phyloP scores from a whole-genome alignment of 2,797 vertebrate genomes.

The Aplochiton taeniatus region DNA sequence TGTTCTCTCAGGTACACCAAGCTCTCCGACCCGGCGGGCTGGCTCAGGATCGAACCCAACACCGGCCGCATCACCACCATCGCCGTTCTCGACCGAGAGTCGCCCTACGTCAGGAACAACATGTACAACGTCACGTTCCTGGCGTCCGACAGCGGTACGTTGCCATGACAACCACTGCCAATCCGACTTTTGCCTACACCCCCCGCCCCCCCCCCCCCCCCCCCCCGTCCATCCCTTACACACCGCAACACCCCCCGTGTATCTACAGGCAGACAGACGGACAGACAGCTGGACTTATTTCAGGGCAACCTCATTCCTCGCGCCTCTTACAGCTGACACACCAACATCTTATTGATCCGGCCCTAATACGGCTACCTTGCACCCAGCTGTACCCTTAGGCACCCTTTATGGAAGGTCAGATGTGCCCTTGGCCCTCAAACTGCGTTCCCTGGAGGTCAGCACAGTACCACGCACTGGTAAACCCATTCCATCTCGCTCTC shows the following conservation, averaged over 20 bases:
- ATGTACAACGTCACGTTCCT: conserved; percentile 96
- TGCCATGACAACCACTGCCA: conserved; percentile 24
- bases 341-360: too few relatives aligned
- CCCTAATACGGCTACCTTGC: too few relatives aligned
- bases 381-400: too few relatives aligned
- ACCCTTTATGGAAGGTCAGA: too few relatives aligned
- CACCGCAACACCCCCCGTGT: neutral
- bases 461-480: too few relatives aligned
- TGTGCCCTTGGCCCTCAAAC: too few relatives aligned
- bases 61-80: conserved; percentile 89
- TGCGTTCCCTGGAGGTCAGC: too few relatives aligned
- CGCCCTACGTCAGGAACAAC: conserved; percentile 91
- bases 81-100: conserved; percentile 92
- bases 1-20: conserved; percentile 84
- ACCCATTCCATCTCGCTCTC: too few relatives aligned
- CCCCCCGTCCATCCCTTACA: neutral
- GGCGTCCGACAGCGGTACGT: conserved; percentile 90
- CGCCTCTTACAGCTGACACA: conserved; percentile 17
- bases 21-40: conserved; percentile 91
- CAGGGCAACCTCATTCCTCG: too few relatives aligned
- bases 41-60: conserved; percentile 90
- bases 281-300: too few relatives aligned
- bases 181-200: neutral
- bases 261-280: too few relatives aligned
- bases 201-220: neutral